Evolutionary conservation across 2,888 invertebrate genomes (phyloP).

Genomic region (Drosophila tripunctata): DNA sequence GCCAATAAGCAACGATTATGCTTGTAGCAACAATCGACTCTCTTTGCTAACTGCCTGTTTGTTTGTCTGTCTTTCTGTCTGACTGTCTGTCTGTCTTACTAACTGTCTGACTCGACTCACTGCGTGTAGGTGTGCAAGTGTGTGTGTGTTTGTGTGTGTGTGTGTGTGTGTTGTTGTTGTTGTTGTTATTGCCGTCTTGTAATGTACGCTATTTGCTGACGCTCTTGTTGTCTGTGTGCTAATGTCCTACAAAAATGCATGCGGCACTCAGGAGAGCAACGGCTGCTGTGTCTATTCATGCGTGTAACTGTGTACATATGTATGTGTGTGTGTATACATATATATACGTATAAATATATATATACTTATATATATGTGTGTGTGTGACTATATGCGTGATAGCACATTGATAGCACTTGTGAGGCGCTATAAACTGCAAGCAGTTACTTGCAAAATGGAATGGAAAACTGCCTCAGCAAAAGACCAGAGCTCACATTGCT

Average conservation of each 20-base stretch:
- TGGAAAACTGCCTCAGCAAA: slow-evolving; percentile 48
- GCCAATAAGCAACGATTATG: slow-evolving; percentile 79
- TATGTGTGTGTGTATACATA: slow-evolving; percentile 13
- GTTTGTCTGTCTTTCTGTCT: slow-evolving; percentile 4
- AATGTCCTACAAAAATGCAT: slow-evolving; percentile 74
- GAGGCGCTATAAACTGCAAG: slow-evolving; percentile 79
- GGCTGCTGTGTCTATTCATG: slow-evolving; percentile 44
- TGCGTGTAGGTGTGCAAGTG: background rate
- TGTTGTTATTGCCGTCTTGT: slow-evolving; percentile 32
- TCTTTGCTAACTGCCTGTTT: slow-evolving; percentile 13
- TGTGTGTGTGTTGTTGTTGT: background rate
- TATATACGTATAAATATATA: background rate
- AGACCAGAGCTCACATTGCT: slow-evolving; percentile 47
- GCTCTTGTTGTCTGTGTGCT: slow-evolving; percentile 58
- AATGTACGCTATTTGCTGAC: slow-evolving; percentile 62
- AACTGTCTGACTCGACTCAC: slow-evolving; percentile 8
- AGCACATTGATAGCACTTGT: slow-evolving; percentile 77
- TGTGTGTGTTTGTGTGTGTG: background rate
- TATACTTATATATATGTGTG: slow-evolving; percentile 1
- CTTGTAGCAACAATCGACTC: slow-evolving; percentile 75
- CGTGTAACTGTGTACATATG: background rate
- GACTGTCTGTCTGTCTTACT: slow-evolving; percentile 14
- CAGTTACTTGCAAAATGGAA: slow-evolving; percentile 63
- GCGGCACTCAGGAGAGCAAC: slow-evolving; percentile 61
- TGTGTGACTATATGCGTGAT: slow-evolving; percentile 1